Base-by-base conservation (phyloP, 2,797 vertebrate genomes). In the Lates japonicus region DNA sequence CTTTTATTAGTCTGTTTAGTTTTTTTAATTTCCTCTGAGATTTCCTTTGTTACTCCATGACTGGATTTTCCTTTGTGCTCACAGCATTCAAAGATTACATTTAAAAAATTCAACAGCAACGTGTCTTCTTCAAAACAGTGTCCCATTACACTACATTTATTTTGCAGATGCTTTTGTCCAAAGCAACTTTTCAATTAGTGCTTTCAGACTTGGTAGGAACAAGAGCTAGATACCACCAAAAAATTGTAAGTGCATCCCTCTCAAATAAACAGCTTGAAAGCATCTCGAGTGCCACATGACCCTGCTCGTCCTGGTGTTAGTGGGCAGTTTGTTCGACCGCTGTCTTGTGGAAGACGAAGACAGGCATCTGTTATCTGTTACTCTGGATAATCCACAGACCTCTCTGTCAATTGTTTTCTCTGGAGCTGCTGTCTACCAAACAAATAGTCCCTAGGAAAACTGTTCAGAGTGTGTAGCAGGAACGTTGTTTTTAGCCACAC, bases 1-100 rank as follows among this genome's bases (percentile, higher is more conserved):
- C 8, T 78, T 70, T 64, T 68, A 60, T 74, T 70, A 42, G 57
- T 13, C 17, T n/a, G n/a, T n/a, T n/a, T n/a, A 31, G 46, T 9
- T 60, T 60, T 2, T 48, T 13, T 22, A 39, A 73, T 48, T 46
- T 72, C 19, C 49, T 44, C 17, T 64, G 57, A 42, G 41, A 19
- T 46, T 59, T 70, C n/a, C 46, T 17, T 58, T 60, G 19, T 52
- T n/a, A 7, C 25, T 19, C 13, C 17, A 12, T 5, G 31, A 44
- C 14, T 29, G n/a, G 1, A 49, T 62, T 67, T 55, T 31, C 22
- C 17, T 65, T 69, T 60, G 46, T 49, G 29, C 46, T 62, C 39
- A 25, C 11, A 39, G 31, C 25, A 48, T 44, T 58, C 13, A 70
- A 51, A 66, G n/a, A 46, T 22, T 17, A 52, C 1, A 67, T 9